Percentiles rank a stretch among this genome's conserved stretches.
Evolutionary conservation across 37 sponge, comb jelly and placozoan species (phyloP).

Genomic region (Spongia lamella): DNA sequence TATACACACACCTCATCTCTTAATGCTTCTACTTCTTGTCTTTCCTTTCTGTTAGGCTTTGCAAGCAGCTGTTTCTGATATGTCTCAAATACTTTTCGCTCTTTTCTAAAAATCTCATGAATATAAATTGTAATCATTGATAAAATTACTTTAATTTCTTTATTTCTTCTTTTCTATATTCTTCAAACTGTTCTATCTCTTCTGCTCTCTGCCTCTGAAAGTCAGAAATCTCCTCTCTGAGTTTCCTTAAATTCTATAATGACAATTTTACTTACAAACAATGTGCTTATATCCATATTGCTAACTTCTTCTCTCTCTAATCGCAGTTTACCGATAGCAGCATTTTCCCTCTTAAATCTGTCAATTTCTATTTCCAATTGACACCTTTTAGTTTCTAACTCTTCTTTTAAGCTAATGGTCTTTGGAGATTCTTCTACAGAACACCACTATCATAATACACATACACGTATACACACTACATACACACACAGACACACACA

Average conservation of each 20-base stretch:
- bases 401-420: constrained; percentile 12
- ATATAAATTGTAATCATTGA: background rate
- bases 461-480: too few species aligned
- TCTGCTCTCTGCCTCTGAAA: constrained; percentile 67
- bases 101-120: constrained; percentile 42
- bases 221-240: constrained; percentile 61
- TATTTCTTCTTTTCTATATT: constrained; percentile 74
- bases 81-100: constrained; percentile 71
- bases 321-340: constrained; percentile 53
- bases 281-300: background rate
- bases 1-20: constrained; percentile 41
- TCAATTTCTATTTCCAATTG: constrained; percentile 81
- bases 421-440: background rate
- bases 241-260: constrained; percentile 36
- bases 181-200: constrained; percentile 64
- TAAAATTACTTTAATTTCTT: constrained; percentile 70
- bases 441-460: too few species aligned
- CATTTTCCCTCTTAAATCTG: constrained; percentile 55
- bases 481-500: too few species aligned
- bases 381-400: constrained; percentile 50
- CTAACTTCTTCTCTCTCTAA: constrained; percentile 75
- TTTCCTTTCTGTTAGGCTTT: constrained; percentile 66
- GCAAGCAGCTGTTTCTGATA: constrained; percentile 42
- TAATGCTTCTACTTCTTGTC: constrained; percentile 62
- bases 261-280: background rate